Evolutionary conservation across 1,140 invertebrate genomes (phyloP).

Genomic region (Argopecten irradians): DNA sequence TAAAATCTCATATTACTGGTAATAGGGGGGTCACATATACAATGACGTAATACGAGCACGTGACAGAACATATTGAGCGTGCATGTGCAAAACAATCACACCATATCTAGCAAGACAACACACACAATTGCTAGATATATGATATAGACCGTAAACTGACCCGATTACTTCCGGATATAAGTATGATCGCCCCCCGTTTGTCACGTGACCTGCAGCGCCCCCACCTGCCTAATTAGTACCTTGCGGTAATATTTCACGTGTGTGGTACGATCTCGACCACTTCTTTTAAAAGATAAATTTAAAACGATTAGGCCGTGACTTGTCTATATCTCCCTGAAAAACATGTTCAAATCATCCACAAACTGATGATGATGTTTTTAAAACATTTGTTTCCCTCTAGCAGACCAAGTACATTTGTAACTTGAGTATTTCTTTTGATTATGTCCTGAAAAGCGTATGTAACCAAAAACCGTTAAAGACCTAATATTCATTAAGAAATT

Average conservation of each 20-base stretch:
- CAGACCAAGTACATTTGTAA: too few relatives aligned
- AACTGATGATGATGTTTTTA: too few relatives aligned
- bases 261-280: not conserved
- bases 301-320: not conserved
- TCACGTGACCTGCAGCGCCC: not conserved
- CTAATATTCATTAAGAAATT: too few relatives aligned
- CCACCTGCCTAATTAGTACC: slow-evolving; percentile 9
- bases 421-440: too few relatives aligned
- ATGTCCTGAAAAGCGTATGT: too few relatives aligned
- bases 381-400: too few relatives aligned
- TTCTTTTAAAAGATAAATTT: not conserved
- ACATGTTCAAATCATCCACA: too few relatives aligned
- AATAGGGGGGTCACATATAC: not conserved
- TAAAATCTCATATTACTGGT: slow-evolving; percentile 16
- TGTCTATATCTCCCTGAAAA: too few relatives aligned
- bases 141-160: not conserved
- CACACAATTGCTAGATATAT: slow-evolving; percentile 3
- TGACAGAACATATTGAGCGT: slow-evolving; percentile 8
- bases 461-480: too few relatives aligned
- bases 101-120: not conserved
- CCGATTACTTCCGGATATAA: slow-evolving; percentile 16
- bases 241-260: not conserved
- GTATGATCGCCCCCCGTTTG: not conserved
- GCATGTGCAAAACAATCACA: slow-evolving; percentile 14
- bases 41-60: not conserved